These are phyloP conservation scores for Fragum whitleyi DNA, from an alignment of 2,888 invertebrate genomes.

Conservation along the genomic window DNA sequence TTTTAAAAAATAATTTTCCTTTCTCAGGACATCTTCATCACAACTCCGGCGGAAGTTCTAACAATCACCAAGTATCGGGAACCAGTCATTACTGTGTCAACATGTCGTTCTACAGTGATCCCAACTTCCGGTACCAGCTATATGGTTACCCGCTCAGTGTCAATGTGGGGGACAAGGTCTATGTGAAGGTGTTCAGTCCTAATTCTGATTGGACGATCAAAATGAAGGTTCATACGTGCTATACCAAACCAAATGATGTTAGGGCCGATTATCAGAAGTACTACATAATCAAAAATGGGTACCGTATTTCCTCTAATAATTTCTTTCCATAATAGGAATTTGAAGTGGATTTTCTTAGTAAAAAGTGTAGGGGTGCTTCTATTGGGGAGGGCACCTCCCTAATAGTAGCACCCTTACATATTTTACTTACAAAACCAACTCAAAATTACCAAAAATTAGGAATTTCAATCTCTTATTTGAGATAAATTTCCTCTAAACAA, in stretches of 20 bases:
- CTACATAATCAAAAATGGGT: constrained; percentile 57
- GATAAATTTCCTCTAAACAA: too few relatives aligned
- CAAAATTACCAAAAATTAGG: not conserved
- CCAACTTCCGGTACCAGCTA: constrained; percentile 41
- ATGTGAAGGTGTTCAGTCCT: constrained; percentile 59
- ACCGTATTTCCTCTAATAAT: too few relatives aligned
- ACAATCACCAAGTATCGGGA: constrained; percentile 29
- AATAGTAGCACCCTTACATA: too few relatives aligned
- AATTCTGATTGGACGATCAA: constrained; percentile 53
- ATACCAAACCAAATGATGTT: constrained; percentile 47
- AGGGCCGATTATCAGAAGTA: constrained; percentile 39
- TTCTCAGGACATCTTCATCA: constrained; percentile 8
- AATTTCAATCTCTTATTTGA: too few relatives aligned
- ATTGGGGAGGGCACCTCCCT: too few relatives aligned
- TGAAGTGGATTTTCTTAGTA: too few relatives aligned
- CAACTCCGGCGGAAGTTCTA: not conserved
- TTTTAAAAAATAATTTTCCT: too few relatives aligned
- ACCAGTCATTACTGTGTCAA: constrained; percentile 49
- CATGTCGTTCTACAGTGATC: constrained; percentile 51
- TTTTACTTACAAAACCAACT: not conserved
- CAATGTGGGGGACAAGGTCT: constrained; percentile 53
- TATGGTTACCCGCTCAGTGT: constrained; percentile 43
- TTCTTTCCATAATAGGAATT: not conserved
- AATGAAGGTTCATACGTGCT: constrained; percentile 59
- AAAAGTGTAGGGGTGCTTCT: too few relatives aligned